Conservation (phyloP, 1,140 invertebrate genomes). For the Bombus sylvicola region DNA sequence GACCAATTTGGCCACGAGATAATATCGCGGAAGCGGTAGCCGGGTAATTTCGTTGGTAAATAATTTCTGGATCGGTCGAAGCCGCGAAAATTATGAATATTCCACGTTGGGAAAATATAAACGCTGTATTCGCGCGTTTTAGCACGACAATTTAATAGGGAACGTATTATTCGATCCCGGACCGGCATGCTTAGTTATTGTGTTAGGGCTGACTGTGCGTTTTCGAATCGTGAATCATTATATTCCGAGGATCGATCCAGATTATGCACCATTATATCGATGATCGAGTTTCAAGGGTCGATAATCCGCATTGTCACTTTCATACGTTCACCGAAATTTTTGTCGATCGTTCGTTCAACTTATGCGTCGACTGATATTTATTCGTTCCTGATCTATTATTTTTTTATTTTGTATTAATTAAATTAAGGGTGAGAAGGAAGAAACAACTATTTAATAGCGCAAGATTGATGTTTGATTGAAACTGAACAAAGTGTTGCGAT, state of each 20-base stretch:
- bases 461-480: neutral
- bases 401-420: too few relatives aligned
- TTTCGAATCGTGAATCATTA: slow-evolving; percentile 33
- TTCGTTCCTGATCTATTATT: too few relatives aligned
- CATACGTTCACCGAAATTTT: neutral
- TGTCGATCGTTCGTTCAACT: neutral
- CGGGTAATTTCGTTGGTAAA: slow-evolving; percentile 24
- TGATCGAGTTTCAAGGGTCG: neutral
- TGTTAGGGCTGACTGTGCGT: slow-evolving; percentile 34
- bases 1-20: slow-evolving; percentile 40
- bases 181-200: neutral
- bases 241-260: slow-evolving; percentile 17
- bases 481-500: neutral
- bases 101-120: slow-evolving; percentile 24
- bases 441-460: too few relatives aligned
- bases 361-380: too few relatives aligned
- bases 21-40: neutral
- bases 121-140: slow-evolving; percentile 37
- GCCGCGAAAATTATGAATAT: slow-evolving; percentile 12
- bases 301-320: slow-evolving; percentile 21
- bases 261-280: neutral
- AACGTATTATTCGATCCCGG: neutral
- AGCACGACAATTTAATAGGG: slow-evolving; percentile 17
- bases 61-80: slow-evolving; percentile 12
- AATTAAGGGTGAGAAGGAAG: too few relatives aligned